A percentile compares a stretch with the other conserved stretches of the same genome.
These are phyloP conservation scores for Spongilla lacustris DNA, from an alignment of 37 sponge, comb jelly and placozoan species.

Conservation along the genomic window DNA sequence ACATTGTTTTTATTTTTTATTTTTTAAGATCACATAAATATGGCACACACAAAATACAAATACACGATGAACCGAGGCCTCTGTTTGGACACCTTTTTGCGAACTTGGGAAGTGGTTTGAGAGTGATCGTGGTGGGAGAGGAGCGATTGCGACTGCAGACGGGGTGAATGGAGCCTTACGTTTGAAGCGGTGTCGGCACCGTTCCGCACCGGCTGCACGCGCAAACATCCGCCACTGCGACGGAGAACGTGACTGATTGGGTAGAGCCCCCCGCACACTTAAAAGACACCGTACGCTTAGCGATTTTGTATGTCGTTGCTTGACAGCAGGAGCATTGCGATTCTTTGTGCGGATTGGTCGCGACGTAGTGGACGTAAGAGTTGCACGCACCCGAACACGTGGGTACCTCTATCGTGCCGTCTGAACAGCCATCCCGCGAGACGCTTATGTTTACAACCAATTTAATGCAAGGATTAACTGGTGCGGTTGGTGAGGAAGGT, in stretches of 20 bases:
- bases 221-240: neutral
- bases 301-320: neutral
- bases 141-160: no score
- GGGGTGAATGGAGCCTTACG: no score
- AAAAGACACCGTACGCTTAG: neutral
- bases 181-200: neutral
- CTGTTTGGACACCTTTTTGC: no score
- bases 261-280: neutral
- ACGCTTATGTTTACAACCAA: neutral
- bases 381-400: neutral
- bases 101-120: no score
- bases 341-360: neutral
- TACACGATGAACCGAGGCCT: no score
- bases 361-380: neutral
- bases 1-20: no score
- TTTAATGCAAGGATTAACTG: neutral
- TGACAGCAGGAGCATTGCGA: neutral
- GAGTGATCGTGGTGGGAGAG: no score
- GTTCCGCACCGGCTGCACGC: neutral
- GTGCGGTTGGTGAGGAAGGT: neutral
- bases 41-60: no score
- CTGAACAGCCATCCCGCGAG: neutral
- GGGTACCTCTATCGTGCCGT: neutral
- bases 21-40: no score
- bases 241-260: neutral